Conservation (phyloP, 2,888 invertebrate genomes). For the Rhyacophila evoluta region DNA sequence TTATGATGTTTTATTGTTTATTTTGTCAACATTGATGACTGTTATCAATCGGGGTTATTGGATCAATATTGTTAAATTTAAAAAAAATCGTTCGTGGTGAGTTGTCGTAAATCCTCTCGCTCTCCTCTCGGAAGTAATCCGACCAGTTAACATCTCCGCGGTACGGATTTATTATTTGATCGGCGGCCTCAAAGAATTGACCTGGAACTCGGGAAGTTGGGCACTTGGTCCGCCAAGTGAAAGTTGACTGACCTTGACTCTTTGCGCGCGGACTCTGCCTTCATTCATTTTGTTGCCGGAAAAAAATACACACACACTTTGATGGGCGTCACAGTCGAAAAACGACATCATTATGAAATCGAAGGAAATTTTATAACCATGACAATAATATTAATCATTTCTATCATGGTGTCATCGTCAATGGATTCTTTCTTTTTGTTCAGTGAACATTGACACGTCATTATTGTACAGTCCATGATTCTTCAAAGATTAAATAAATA, state of each 20-base stretch:
- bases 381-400: neutral
- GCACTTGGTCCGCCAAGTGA: slow-evolving; percentile 23
- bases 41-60: neutral
- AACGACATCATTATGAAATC: slow-evolving; percentile 24
- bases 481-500: no score
- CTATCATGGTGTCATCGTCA: neutral
- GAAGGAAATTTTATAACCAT: slow-evolving; percentile 9
- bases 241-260: slow-evolving; percentile 39
- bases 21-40: no score
- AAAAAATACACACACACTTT: slow-evolving; percentile 17
- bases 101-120: neutral
- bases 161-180: slow-evolving; percentile 15
- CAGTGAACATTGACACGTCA: no score
- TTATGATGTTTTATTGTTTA: no score
- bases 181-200: slow-evolving; percentile 15
- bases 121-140: neutral
- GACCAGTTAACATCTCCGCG: neutral
- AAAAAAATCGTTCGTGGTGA: neutral
- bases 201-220: slow-evolving; percentile 30
- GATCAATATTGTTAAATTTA: neutral
- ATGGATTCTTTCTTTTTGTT: neutral
- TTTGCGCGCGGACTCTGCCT: neutral
- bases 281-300: slow-evolving; percentile 23
- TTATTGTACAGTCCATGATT: no score
- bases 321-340: slow-evolving; percentile 17